Base-by-base conservation (phyloP, 1,140 invertebrate genomes). In the Aphaenogaster floridana region DNA sequence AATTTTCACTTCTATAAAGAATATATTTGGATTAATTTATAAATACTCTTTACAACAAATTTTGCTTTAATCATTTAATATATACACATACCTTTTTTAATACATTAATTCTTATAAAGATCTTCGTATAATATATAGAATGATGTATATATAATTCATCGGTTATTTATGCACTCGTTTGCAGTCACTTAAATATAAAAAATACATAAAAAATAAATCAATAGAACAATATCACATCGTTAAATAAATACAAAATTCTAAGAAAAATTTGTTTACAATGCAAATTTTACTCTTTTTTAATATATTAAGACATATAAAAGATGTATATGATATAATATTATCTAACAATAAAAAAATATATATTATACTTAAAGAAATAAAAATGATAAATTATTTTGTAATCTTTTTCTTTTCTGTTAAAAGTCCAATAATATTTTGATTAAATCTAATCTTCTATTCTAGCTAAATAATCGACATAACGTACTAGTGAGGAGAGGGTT, bases 401-500 rank as follows among this genome's bases (percentile, higher is more conserved):
- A 42, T 50, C 6, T 15, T 28, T 15, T 71, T 13, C 9, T 57
- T n/a, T 7, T 34, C 2, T 71, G 11, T n/a, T 36, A 39, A 74
- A 54, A 68, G 11, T 0, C 2, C 0, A 39, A 54, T 54, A 74
- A 54, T n/a, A 17, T 57, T 45, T 57, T 17, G 28, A n/a, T 39
- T 36, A 15, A 59, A 76, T 57, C 5, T n/a, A 52, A 17, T 52
- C 57, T 39, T 57, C 3, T 15, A 42, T 2, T 36, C 28, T 77
- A 45, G 15, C 63, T 78, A 63, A 78, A 34, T 9, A 59, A 71
- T 13, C 17, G 15, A n/a, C 17, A 61, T n/a, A 3, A 50, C 50
- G 1, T 90, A 86, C 76, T 61, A 86, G 11, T 7, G 59, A 71
- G 5, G 71, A 78, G 34, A 87, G 39, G 17, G 76, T 84, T 17